Evolutionary conservation across 1,140 invertebrate genomes (phyloP).

Genomic region (Microplitis demolitor): DNA sequence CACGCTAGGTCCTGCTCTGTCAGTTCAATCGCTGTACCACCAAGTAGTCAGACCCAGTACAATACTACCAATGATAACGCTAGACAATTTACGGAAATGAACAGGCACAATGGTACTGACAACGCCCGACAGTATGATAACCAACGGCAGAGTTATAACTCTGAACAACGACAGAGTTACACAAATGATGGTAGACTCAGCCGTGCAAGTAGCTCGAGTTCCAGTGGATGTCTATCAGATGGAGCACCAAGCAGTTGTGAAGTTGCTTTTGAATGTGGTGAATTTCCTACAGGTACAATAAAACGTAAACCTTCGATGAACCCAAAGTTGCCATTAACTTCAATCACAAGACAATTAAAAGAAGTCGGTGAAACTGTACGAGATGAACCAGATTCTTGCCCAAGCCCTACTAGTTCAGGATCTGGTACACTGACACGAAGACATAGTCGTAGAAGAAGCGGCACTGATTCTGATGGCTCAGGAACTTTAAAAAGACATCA

Average conservation of each 20-base stretch:
- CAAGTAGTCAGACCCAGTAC: conserved; percentile 50
- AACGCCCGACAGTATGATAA: conserved; percentile 61
- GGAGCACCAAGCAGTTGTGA: conserved; percentile 73
- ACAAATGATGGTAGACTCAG: conserved; percentile 65
- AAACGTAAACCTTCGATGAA: conserved; percentile 89
- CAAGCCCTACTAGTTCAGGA: conserved; percentile 55
- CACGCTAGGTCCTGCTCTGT: conserved; percentile 77
- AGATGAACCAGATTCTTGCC: conserved; percentile 56
- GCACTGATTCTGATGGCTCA: conserved; percentile 65
- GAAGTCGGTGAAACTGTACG: conserved; percentile 74
- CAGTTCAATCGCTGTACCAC: conserved; percentile 65
- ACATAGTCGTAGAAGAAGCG: conserved; percentile 65
- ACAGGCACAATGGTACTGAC: conserved; percentile 61
- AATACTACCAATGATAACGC: conserved; percentile 55
- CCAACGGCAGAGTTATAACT: conserved; percentile 60
- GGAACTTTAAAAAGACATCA: conserved; percentile 68
- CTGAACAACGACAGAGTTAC: conserved; percentile 60
- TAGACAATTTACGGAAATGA: conserved; percentile 59
- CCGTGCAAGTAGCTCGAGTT: conserved; percentile 78
- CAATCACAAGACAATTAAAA: conserved; percentile 86
- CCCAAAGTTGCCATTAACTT: conserved; percentile 87
- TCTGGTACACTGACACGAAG: conserved; percentile 64
- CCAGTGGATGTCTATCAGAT: conserved; percentile 79
- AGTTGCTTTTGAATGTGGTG: conserved; percentile 58
- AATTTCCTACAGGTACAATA: conserved; percentile 72